Evolutionary conservation across 2,888 invertebrate genomes (phyloP).

Genomic region (Drosophila fungiperda): DNA sequence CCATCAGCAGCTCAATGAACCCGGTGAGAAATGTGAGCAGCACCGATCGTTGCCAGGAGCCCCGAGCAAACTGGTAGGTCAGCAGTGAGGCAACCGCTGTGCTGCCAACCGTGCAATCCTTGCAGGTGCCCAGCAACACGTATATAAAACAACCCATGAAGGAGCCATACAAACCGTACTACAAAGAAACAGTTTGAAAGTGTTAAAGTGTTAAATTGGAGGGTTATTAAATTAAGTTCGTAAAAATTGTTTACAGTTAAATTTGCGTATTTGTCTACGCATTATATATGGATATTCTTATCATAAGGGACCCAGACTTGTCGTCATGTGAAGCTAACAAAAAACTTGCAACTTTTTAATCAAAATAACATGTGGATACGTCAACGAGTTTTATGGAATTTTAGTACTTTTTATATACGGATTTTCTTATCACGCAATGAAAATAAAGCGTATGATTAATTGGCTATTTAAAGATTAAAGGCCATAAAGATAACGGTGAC

Average conservation of each 20-base stretch:
- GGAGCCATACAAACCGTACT: slow-evolving; percentile 96
- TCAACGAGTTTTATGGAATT: not conserved
- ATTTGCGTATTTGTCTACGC: not conserved
- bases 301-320: not conserved
- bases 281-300: not conserved
- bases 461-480: not conserved
- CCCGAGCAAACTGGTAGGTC: slow-evolving; percentile 91
- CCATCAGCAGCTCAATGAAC: slow-evolving; percentile 91
- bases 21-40: slow-evolving; percentile 92
- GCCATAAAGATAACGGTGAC: slow-evolving; percentile 9
- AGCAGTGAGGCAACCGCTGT: slow-evolving; percentile 96
- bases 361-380: not conserved
- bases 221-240: too few relatives aligned
- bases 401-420: not conserved
- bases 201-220: not conserved
- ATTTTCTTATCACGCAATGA: not conserved
- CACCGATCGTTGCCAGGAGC: slow-evolving; percentile 89
- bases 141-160: slow-evolving; percentile 96
- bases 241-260: too few relatives aligned
- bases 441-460: not conserved
- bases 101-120: slow-evolving; percentile 96
- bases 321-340: not conserved
- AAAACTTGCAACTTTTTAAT: not conserved
- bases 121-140: slow-evolving; percentile 95
- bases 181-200: slow-evolving; percentile 56